phyloP scores from a whole-genome alignment of 2,113 vertebrate species.

The Procavia capensis region DNA sequence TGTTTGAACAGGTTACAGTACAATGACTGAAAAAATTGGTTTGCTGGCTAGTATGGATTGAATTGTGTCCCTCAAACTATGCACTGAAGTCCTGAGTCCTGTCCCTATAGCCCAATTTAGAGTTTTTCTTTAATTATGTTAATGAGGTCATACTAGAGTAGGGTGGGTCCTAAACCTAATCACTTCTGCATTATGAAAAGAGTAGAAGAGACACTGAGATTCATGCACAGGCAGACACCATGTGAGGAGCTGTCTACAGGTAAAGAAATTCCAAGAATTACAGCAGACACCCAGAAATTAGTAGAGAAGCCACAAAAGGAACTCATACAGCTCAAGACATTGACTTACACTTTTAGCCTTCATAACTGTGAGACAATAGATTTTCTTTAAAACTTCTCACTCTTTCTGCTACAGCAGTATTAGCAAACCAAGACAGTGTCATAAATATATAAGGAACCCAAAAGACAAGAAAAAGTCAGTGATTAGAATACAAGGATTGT shows the following conservation, averaged over 20 bases:
- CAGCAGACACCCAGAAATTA: background rate
- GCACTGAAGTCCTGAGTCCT: background rate
- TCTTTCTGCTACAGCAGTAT: background rate
- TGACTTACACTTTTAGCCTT: background rate
- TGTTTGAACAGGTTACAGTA: background rate
- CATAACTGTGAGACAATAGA: background rate
- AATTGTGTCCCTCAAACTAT: background rate
- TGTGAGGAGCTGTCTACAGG: background rate
- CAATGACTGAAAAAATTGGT: background rate
- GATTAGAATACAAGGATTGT: background rate
- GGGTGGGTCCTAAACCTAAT: background rate
- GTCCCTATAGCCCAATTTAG: background rate
- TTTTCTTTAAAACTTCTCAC: background rate
- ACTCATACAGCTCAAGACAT: background rate
- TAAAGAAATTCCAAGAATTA: background rate
- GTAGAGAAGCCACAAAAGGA: background rate
- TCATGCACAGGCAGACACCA: background rate
- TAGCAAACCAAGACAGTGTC: background rate
- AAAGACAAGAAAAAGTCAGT: conserved; percentile 16
- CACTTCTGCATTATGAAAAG: background rate
- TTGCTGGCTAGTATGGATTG: background rate
- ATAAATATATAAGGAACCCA: conserved; percentile 23
- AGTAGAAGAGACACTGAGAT: background rate
- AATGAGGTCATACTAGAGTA: background rate
- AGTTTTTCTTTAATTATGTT: background rate